phyloP scores from a whole-genome alignment of 2,113 vertebrate genomes.

The Cepphus grylle region DNA sequence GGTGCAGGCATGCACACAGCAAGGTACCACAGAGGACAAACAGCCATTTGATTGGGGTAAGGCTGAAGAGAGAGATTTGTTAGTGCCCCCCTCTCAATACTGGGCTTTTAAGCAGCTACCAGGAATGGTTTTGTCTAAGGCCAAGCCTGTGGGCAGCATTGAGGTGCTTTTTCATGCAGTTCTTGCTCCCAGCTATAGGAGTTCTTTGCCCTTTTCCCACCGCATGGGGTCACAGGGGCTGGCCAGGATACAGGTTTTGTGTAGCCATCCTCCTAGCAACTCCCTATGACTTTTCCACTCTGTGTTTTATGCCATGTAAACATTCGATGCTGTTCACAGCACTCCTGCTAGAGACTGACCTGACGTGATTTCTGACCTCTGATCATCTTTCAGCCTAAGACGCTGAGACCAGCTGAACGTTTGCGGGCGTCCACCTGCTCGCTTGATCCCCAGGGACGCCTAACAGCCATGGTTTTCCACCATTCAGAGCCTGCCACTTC shows the following conservation, averaged over 20 bases:
- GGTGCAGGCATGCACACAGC: neutral
- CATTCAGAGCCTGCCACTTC: rapidly evolving
- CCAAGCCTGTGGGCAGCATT: rapidly evolving
- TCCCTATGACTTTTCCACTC: neutral
- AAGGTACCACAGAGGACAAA: rapidly evolving
- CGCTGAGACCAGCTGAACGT: rapidly evolving
- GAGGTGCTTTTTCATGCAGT: neutral
- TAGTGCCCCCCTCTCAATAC: rapidly evolving
- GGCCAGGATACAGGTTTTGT: rapidly evolving
- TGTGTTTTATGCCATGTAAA: neutral
- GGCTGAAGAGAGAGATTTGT: too few relatives aligned
- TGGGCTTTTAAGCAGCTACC: neutral
- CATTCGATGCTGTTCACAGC: neutral
- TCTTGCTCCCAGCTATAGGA: rapidly evolving
- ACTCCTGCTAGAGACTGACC: neutral
- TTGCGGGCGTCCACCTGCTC: rapidly evolving
- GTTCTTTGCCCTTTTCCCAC: too few relatives aligned
- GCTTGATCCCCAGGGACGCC: rapidly evolving
- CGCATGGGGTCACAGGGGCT: rapidly evolving
- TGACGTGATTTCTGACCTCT: neutral
- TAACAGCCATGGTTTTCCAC: rapidly evolving
- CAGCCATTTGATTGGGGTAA: neutral
- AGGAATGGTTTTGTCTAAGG: neutral
- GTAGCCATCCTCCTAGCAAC: rapidly evolving
- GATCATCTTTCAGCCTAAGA: neutral